Evolutionary conservation across 2,888 invertebrate species (phyloP).

Genomic region (Trichacis sp.): DNA sequence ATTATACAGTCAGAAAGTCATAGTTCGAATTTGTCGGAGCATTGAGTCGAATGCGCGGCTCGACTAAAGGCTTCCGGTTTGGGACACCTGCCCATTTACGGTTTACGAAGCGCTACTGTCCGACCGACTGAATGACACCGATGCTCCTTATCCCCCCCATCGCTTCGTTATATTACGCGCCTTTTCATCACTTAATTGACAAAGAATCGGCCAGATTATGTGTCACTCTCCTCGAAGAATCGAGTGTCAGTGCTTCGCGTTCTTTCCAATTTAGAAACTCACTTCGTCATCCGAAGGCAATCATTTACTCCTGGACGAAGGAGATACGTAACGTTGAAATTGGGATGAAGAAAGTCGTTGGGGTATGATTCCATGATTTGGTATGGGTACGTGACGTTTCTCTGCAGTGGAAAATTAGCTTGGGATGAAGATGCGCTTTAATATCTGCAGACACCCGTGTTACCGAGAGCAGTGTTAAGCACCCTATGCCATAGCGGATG

Average conservation of each 20-base stretch:
- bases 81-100: constrained; percentile 63
- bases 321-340: too few relatives aligned
- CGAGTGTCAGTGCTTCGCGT: too few relatives aligned
- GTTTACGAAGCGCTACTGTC: too few relatives aligned
- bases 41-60: constrained; percentile 60
- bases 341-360: too few relatives aligned
- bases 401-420: constrained; percentile 53
- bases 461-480: constrained; percentile 43
- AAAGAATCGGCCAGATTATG: constrained; percentile 9
- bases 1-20: constrained; percentile 68
- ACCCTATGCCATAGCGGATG: constrained; percentile 20
- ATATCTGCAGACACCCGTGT: constrained; percentile 54
- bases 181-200: constrained; percentile 26
- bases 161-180: constrained; percentile 31
- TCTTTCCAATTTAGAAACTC: too few relatives aligned
- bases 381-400: neutral
- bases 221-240: too few relatives aligned
- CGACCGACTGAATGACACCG: too few relatives aligned
- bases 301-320: too few relatives aligned
- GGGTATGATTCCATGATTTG: too few relatives aligned
- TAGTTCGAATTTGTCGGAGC: constrained; percentile 66
- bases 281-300: too few relatives aligned
- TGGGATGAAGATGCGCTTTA: constrained; percentile 56
- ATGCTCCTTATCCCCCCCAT: constrained; percentile 27
- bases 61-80: constrained; percentile 68